These are phyloP conservation scores for Yoshiicerus persimilis DNA, from an alignment of 1,140 invertebrate genomes.

Conservation along the genomic window DNA sequence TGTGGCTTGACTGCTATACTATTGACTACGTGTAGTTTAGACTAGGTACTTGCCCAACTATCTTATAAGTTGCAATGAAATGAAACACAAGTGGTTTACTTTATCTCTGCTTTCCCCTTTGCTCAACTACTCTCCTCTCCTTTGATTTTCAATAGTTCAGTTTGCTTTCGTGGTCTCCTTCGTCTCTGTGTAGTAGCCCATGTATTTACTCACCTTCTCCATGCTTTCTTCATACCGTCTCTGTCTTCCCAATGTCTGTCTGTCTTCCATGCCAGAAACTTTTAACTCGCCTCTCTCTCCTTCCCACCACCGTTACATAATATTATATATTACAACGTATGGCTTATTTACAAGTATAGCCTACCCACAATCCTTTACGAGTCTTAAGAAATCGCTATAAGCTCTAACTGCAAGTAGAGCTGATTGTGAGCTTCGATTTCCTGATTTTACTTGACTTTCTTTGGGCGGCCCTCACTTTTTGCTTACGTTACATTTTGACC, in stretches of 20 bases:
- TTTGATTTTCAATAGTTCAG: not conserved
- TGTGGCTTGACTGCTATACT: not conserved
- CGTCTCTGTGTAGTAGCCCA: not conserved
- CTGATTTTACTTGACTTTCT: not conserved
- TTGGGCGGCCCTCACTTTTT: not conserved
- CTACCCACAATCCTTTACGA: not conserved
- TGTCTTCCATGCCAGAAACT: not conserved
- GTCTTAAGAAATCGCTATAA: not conserved
- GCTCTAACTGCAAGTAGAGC: not conserved
- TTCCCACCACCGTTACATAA: not conserved
- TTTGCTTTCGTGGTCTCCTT: not conserved
- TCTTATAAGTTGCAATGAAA: not conserved
- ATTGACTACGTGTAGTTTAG: not conserved
- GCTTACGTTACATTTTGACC: not conserved
- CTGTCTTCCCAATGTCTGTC: not conserved
- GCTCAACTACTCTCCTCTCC: not conserved
- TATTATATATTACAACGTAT: not conserved
- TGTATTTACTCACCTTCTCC: not conserved
- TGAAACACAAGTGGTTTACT: not conserved
- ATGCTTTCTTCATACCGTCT: not conserved
- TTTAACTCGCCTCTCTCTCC: not conserved
- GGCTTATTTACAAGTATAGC: not conserved
- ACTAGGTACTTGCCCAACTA: not conserved
- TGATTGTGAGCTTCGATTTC: conserved; percentile 17
- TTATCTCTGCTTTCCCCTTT: not conserved